Evolutionary conservation across 2,888 invertebrate species (phyloP).

Genomic region (Drosophila borealis): DNA sequence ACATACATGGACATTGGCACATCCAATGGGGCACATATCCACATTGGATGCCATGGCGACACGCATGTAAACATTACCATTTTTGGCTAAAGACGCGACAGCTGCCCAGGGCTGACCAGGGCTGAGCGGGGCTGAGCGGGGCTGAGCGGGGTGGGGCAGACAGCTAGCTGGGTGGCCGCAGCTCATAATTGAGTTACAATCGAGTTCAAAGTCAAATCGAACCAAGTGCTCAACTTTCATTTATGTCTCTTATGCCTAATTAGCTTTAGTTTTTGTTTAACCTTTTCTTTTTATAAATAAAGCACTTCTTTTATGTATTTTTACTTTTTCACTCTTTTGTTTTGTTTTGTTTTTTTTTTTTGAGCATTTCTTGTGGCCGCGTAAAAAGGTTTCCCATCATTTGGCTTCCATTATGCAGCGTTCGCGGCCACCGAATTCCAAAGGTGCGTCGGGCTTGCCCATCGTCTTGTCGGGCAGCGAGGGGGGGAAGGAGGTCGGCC

Average conservation of each 20-base stretch:
- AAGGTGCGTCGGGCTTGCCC: conserved; percentile 59
- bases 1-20: conserved; percentile 72
- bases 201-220: conserved; percentile 72
- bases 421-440: conserved; percentile 81
- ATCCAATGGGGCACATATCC: conserved; percentile 49
- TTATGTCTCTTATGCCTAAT: conserved; percentile 67
- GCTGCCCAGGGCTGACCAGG: conserved; percentile 41
- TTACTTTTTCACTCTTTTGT: not conserved
- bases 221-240: conserved; percentile 66
- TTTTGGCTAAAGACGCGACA: conserved; percentile 80
- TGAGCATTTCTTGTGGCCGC: conserved; percentile 39
- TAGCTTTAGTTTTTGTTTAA: conserved; percentile 60
- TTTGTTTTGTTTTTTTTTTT: conserved; percentile 10
- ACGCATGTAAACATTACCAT: conserved; percentile 80
- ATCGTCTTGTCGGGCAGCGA: not conserved
- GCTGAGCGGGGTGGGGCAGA: not conserved
- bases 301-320: not conserved
- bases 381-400: conserved; percentile 81
- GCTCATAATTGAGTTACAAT: conserved; percentile 79
- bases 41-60: conserved; percentile 66
- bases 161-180: conserved; percentile 65
- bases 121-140: not conserved
- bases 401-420: conserved; percentile 78
- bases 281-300: conserved; percentile 8
- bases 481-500: not conserved